Evolutionary conservation across 2,797 vertebrate species (phyloP).

Genomic region (Ctenosaura bakeri): DNA sequence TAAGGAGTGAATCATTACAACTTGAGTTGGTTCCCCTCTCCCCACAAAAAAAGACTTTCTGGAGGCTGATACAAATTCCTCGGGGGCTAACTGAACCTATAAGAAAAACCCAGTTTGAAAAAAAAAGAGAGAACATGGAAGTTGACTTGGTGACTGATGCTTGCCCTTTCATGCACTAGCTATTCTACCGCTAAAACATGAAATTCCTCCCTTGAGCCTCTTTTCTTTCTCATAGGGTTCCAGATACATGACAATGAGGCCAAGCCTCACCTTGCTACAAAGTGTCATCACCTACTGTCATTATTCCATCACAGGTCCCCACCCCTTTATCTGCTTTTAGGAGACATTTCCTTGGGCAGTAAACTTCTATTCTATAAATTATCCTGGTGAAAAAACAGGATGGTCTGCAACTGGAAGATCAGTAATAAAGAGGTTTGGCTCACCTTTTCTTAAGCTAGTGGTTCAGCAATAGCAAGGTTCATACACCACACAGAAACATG

Average conservation of each 20-base stretch:
- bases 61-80: slow-evolving; percentile 23
- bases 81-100: not conserved
- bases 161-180: not conserved
- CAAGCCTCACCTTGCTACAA: too few species aligned
- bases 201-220: not conserved
- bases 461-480: not conserved
- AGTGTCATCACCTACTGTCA: not conserved
- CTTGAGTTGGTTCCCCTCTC: too few species aligned
- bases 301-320: not conserved
- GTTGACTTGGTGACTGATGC: not conserved
- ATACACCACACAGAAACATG: not conserved
- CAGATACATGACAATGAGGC: not conserved
- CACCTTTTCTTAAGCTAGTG: not conserved
- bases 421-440: not conserved
- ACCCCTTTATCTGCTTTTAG: not conserved
- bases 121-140: too few species aligned
- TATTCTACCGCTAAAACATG: not conserved
- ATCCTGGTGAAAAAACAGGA: not conserved
- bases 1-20: not conserved
- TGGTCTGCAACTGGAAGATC: too few species aligned
- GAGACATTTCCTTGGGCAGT: not conserved
- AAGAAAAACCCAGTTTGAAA: not conserved
- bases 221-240: not conserved
- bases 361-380: not conserved
- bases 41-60: not conserved